Evolutionary conservation across 2,113 vertebrate species (phyloP).

Genomic region (Phrynocephalus versicolor): DNA sequence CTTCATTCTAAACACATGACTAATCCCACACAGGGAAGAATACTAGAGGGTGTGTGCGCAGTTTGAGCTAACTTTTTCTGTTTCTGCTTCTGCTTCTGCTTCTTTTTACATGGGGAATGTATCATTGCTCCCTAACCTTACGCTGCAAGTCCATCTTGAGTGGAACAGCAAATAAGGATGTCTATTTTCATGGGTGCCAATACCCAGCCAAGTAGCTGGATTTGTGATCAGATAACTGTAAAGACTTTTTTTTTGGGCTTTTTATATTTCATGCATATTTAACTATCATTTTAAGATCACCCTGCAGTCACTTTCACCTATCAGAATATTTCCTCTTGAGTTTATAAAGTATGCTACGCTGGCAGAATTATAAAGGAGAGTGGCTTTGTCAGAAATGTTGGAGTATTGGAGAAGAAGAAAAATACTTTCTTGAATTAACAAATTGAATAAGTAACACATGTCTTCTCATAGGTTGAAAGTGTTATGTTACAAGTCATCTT

Average conservation of each 20-base stretch:
- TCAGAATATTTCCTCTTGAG: background rate
- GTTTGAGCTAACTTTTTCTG: background rate
- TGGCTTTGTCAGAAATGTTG: constrained; percentile 23
- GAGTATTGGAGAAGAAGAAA: background rate
- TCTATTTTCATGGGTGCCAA: too few species aligned
- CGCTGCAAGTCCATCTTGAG: too few species aligned
- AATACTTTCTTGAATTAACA: constrained; percentile 24
- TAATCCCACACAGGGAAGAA: constrained; percentile 12
- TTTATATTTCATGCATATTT: background rate
- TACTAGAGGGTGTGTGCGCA: constrained; percentile 31
- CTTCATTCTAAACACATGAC: background rate
- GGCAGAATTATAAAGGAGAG: constrained; percentile 24
- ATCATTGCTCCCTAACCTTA: too few species aligned
- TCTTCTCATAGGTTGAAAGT: constrained; percentile 62
- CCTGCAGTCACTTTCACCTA: background rate
- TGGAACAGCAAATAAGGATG: too few species aligned
- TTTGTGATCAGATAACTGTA: too few species aligned
- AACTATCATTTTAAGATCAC: background rate
- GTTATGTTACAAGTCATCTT: constrained; percentile 48
- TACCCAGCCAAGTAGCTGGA: background rate
- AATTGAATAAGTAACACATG: constrained; percentile 47
- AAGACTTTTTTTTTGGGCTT: too few species aligned
- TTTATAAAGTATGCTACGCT: constrained; percentile 5
- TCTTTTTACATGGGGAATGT: too few species aligned
- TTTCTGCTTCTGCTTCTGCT: too few species aligned